phyloP scores from a whole-genome alignment of 2,113 vertebrate genomes.

The Hypocryptadius cinnamomeus region DNA sequence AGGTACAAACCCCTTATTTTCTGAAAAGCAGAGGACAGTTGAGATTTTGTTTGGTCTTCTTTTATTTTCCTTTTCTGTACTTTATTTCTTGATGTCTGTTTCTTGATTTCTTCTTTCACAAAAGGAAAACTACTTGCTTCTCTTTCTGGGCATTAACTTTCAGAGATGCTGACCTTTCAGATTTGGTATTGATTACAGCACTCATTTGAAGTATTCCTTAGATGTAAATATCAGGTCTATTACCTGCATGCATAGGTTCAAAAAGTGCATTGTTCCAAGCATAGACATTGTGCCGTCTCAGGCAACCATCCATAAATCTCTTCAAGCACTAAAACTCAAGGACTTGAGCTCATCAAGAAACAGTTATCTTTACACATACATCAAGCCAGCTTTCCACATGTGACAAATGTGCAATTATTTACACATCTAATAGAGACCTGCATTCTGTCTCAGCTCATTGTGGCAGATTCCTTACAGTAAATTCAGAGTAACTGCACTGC shows the following conservation, averaged over 20 bases:
- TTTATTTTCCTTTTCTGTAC: background rate
- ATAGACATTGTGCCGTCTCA: background rate
- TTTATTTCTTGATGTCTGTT: background rate
- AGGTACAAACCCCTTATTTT: background rate
- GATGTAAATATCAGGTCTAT: background rate
- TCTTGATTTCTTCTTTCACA: background rate
- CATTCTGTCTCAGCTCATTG: background rate
- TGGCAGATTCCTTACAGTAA: background rate
- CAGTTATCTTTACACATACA: background rate
- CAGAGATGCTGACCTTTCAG: background rate
- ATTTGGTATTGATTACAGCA: background rate
- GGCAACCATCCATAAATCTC: slow-evolving; percentile 2
- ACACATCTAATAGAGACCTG: background rate
- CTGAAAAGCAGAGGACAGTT: background rate
- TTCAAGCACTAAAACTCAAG: slow-evolving; percentile 7
- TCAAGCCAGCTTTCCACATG: background rate
- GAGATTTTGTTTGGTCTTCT: background rate
- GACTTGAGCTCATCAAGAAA: slow-evolving; percentile 16
- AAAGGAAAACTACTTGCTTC: background rate
- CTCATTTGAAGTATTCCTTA: background rate
- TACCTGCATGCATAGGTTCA: background rate
- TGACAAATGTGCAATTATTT: slow-evolving; percentile 14
- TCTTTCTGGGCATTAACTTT: background rate
- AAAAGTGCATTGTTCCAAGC: background rate
- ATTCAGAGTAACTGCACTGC: background rate